Percentiles rank a stretch among this genome's conserved stretches.
Evolutionary conservation across 2,797 vertebrate genomes (phyloP).

Genomic region (Decapterus maruadsi): DNA sequence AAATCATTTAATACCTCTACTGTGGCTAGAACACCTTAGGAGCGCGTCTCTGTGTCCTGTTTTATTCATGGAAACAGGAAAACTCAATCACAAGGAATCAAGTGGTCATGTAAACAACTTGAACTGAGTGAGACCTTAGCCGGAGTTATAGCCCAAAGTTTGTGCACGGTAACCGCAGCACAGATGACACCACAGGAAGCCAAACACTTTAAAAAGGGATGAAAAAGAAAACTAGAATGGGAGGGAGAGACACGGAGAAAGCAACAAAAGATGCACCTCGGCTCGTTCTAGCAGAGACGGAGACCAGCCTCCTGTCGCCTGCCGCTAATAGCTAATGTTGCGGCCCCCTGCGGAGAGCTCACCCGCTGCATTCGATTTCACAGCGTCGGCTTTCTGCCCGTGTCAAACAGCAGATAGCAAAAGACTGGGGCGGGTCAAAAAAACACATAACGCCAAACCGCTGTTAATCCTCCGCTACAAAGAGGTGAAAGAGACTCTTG

Average conservation of each 20-base stretch:
- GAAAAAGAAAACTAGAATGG: constrained; percentile 23
- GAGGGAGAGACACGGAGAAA: constrained; percentile 8
- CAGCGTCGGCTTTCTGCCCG: constrained; percentile 55
- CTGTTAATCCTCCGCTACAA: constrained; percentile 28
- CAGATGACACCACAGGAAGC: constrained; percentile 20
- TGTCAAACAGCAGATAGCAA: constrained; percentile 59
- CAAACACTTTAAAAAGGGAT: constrained; percentile 7
- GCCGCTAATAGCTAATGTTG: constrained; percentile 60
- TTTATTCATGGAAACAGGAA: constrained; percentile 50
- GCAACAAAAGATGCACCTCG: constrained; percentile 13
- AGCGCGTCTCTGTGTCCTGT: constrained; percentile 6
- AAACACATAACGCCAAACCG: constrained; percentile 39
- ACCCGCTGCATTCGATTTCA: constrained; percentile 68
- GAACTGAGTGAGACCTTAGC: constrained; percentile 35
- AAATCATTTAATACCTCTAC: background rate
- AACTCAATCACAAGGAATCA: constrained; percentile 36
- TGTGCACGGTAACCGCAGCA: background rate
- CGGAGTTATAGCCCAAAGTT: background rate
- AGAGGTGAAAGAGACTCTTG: constrained; percentile 42
- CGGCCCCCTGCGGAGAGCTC: constrained; percentile 57
- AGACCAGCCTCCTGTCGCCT: constrained; percentile 32
- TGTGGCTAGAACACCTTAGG: constrained; percentile 1
- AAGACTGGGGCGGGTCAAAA: constrained; percentile 48
- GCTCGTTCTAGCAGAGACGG: background rate
- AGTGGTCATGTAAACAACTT: constrained; percentile 54